A percentile compares a stretch with the other conserved stretches of the same genome.
These are phyloP conservation scores for Ageneiosus marmoratus DNA, from an alignment of 2,113 vertebrate genomes.

Conservation along the genomic window DNA sequence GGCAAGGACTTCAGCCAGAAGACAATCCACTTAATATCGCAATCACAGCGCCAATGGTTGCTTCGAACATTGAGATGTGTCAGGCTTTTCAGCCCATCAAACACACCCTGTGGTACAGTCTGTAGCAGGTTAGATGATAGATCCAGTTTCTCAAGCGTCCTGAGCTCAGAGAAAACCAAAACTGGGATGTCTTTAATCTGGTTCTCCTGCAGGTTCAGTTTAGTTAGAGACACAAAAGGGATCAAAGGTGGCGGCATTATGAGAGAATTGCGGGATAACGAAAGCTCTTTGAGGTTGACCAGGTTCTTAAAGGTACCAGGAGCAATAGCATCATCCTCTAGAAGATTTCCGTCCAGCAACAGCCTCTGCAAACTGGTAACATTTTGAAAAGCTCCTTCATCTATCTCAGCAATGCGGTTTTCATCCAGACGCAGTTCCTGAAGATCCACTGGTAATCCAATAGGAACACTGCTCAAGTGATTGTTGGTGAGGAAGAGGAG, in stretches of 20 bases:
- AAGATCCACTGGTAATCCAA: slow-evolving; percentile 88
- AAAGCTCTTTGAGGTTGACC: slow-evolving; percentile 87
- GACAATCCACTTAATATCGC: slow-evolving; percentile 93
- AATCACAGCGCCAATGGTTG: slow-evolving; percentile 96
- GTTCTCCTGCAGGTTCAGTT: slow-evolving; percentile 94
- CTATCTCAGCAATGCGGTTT: slow-evolving; percentile 91
- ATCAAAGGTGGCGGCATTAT: slow-evolving; percentile 87
- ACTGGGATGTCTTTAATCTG: slow-evolving; percentile 91
- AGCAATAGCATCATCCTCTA: slow-evolving; percentile 91
- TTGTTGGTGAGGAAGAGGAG: slow-evolving; percentile 96
- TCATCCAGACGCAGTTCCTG: slow-evolving; percentile 94
- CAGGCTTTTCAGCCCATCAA: slow-evolving; percentile 85
- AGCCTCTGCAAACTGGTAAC: slow-evolving; percentile 90
- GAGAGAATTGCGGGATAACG: slow-evolving; percentile 91
- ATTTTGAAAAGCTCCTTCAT: slow-evolving; percentile 93
- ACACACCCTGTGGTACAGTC: slow-evolving; percentile 85
- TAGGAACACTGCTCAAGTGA: slow-evolving; percentile 93
- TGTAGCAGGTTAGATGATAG: slow-evolving; percentile 93
- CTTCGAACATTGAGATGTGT: slow-evolving; percentile 88
- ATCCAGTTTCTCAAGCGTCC: slow-evolving; percentile 88
- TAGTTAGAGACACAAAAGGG: slow-evolving; percentile 83
- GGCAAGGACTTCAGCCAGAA: slow-evolving; percentile 93
- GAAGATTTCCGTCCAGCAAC: slow-evolving; percentile 92
- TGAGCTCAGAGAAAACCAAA: slow-evolving; percentile 85
- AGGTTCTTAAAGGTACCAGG: slow-evolving; percentile 92